Conservation (phyloP, 1,140 invertebrate species). For the Brachionus angularis region DNA sequence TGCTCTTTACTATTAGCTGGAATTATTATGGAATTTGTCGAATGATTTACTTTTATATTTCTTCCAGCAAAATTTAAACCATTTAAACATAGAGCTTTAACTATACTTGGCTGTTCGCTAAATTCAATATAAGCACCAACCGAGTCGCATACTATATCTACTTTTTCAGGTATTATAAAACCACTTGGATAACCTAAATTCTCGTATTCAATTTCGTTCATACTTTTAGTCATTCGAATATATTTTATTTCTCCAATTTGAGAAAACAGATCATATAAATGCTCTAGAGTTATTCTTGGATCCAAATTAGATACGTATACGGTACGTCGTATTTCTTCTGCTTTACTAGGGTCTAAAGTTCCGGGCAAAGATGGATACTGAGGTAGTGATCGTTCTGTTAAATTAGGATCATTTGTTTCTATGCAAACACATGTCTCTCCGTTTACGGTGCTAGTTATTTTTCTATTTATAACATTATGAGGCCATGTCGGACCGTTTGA, state of each 20-base stretch:
- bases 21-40: background rate
- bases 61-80: conserved; percentile 18
- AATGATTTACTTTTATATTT: conserved; percentile 34
- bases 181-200: background rate
- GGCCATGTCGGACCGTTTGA: conserved; percentile 38
- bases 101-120: conserved; percentile 35
- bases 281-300: background rate
- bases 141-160: background rate
- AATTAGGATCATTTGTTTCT: conserved; percentile 38
- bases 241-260: conserved; percentile 44
- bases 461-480: conserved; percentile 21
- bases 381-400: conserved; percentile 27
- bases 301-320: conserved; percentile 42
- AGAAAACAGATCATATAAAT: conserved; percentile 39
- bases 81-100: conserved; percentile 43
- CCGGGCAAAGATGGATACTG: conserved; percentile 24
- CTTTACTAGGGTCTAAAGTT: background rate
- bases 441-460: background rate
- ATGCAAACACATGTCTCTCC: background rate
- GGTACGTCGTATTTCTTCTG: conserved; percentile 40
- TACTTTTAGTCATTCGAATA: conserved; percentile 36
- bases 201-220: conserved; percentile 23
- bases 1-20: conserved; percentile 10
- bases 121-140: conserved; percentile 42
- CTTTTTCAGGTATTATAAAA: background rate